phyloP scores from a whole-genome alignment of 2,113 vertebrate species.

The Daboia siamensis region DNA sequence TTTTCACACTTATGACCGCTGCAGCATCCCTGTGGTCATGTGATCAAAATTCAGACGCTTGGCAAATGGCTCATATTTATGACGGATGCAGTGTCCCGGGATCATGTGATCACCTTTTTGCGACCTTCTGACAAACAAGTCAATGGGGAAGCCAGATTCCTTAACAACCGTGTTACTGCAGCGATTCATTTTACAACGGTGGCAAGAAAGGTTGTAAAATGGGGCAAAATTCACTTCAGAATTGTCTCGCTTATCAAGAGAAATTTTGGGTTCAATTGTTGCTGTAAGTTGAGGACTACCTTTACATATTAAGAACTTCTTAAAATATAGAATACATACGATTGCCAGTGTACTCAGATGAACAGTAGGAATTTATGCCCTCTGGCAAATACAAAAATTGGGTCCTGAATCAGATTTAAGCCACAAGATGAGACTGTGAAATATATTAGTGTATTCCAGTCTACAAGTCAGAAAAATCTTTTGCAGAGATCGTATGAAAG shows the following conservation, averaged over 20 bases:
- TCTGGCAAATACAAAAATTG: neutral
- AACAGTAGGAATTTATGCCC: neutral
- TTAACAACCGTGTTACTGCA: neutral
- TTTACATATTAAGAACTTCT: neutral
- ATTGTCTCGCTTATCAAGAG: neutral
- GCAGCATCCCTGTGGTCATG: neutral
- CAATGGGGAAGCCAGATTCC: neutral
- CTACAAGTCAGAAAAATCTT: neutral
- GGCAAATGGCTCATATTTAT: neutral
- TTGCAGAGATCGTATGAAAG: neutral
- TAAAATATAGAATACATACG: neutral
- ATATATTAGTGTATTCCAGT: neutral
- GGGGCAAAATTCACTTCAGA: neutral
- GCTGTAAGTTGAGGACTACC: neutral
- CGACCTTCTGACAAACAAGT: neutral
- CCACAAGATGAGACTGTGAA: neutral
- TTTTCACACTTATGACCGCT: neutral
- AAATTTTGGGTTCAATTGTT: neutral
- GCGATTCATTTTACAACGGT: neutral
- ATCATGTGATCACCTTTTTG: neutral
- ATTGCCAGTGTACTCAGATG: neutral
- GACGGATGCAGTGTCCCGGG: neutral
- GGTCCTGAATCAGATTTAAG: neutral
- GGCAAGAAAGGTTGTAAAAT: neutral
- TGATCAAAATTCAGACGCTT: neutral